Percentiles rank a stretch among this genome's conserved stretches.
Evolutionary conservation across 2,888 invertebrate genomes (phyloP).

Genomic region (Nomada flava): DNA sequence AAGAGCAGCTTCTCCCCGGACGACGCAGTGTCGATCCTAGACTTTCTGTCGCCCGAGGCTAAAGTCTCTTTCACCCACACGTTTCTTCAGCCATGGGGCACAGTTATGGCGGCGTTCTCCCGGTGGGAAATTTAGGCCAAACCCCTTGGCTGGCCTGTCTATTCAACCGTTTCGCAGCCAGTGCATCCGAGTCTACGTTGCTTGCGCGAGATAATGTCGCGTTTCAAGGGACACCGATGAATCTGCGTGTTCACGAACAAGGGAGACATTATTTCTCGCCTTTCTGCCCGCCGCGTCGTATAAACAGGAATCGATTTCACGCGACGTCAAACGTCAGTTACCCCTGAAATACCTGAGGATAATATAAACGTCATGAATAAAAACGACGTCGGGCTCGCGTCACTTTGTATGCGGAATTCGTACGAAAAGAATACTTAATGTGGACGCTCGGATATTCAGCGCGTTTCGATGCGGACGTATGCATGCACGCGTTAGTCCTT

Average conservation of each 20-base stretch:
- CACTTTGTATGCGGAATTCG: constrained; percentile 32
- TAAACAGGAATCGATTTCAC: constrained; percentile 36
- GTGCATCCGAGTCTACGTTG: not conserved
- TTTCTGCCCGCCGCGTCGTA: not conserved
- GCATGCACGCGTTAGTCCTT: not conserved
- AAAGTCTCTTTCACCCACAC: constrained; percentile 39
- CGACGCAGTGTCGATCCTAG: constrained; percentile 48
- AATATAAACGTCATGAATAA: constrained; percentile 41
- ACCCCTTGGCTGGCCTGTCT: constrained; percentile 37
- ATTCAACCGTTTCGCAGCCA: constrained; percentile 44
- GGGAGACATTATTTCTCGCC: constrained; percentile 8
- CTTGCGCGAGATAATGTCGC: constrained; percentile 14
- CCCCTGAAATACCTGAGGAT: not conserved
- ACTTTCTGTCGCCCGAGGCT: constrained; percentile 58
- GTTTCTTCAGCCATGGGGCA: constrained; percentile 21
- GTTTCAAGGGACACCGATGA: constrained; percentile 50
- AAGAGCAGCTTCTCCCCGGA: constrained; percentile 14
- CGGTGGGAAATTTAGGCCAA: constrained; percentile 66
- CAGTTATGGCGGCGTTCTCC: constrained; percentile 29
- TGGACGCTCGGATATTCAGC: constrained; percentile 16
- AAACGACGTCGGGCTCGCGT: not conserved
- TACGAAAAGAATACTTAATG: constrained; percentile 42
- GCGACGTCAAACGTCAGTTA: constrained; percentile 23
- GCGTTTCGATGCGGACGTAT: constrained; percentile 5
- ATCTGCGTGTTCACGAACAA: constrained; percentile 27